These are phyloP conservation scores for Megamerina dolium DNA, from an alignment of 2,888 invertebrate species.

Conservation along the genomic window DNA sequence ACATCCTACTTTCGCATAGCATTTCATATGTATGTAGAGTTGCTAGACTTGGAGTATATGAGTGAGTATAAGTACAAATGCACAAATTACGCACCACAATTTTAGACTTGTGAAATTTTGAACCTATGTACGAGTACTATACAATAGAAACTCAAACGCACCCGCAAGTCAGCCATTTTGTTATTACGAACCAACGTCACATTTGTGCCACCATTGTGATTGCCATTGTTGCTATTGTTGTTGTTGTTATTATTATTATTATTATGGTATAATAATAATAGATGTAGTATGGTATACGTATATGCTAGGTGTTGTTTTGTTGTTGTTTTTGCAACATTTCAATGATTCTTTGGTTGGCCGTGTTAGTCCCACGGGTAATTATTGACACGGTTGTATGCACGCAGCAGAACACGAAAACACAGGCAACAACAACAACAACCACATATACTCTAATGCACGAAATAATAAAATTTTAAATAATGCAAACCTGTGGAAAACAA, in stretches of 20 bases:
- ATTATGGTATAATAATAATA: neutral
- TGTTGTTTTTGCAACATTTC: slow-evolving; percentile 7
- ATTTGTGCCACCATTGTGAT: neutral
- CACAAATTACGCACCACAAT: neutral
- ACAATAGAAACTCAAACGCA: slow-evolving; percentile 1
- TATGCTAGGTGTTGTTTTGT: neutral
- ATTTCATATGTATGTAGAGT: too few species aligned
- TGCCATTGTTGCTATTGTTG: slow-evolving; percentile 1
- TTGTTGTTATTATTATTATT: neutral
- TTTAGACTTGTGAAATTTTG: too few species aligned
- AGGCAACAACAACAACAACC: slow-evolving; percentile 17
- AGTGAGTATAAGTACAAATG: too few species aligned
- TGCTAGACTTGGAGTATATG: too few species aligned
- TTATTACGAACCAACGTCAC: neutral
- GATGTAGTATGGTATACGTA: neutral
- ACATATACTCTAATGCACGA: slow-evolving; percentile 26
- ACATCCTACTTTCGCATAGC: too few species aligned
- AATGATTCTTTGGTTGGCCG: slow-evolving; percentile 40
- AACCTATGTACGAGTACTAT: too few species aligned
- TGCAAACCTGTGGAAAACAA: neutral
- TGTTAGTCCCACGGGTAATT: slow-evolving; percentile 46
- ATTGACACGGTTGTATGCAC: slow-evolving; percentile 36
- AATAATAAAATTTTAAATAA: slow-evolving; percentile 27
- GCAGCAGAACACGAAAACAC: slow-evolving; percentile 35
- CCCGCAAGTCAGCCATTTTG: slow-evolving; percentile 12